Conservation (phyloP, 2,888 invertebrate species). For the Caenorhabditis sp. region DNA sequence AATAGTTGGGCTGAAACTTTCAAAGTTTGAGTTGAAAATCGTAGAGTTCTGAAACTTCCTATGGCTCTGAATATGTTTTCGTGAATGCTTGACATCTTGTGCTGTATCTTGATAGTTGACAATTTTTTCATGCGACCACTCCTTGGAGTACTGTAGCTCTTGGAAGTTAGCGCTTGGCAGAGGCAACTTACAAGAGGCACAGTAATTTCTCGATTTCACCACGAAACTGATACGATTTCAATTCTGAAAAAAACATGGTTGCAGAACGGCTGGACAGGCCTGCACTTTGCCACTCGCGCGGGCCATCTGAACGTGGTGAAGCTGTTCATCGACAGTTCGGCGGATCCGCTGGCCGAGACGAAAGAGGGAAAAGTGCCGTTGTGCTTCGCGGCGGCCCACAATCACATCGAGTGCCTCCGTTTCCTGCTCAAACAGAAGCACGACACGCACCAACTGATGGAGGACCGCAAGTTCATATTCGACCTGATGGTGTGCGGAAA, state of each 20-base stretch:
- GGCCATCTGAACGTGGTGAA: conserved; percentile 96
- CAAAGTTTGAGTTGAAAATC: no score
- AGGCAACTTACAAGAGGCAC: no score
- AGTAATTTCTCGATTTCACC: no score
- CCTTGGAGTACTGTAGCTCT: no score
- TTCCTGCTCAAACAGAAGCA: conserved; percentile 97
- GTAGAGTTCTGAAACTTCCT: no score
- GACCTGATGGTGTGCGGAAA: conserved; percentile 90
- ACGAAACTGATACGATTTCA: not conserved
- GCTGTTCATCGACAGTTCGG: conserved; percentile 93
- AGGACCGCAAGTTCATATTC: conserved; percentile 93
- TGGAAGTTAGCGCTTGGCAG: no score
- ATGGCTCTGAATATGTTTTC: no score
- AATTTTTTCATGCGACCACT: no score
- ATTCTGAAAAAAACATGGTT: conserved; percentile 14
- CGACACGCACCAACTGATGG: conserved; percentile 96
- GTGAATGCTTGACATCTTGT: no score
- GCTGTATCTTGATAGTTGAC: no score
- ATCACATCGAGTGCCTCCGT: conserved; percentile 94
- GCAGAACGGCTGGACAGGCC: conserved; percentile 92
- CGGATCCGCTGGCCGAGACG: conserved; percentile 89
- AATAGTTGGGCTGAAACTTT: no score
- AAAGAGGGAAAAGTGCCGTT: conserved; percentile 93
- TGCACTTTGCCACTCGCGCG: conserved; percentile 94
- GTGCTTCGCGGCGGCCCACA: conserved; percentile 97